Evolutionary conservation across 2,888 invertebrate species (phyloP), one percentile per base, ranked within the genome.

Genomic region (Mythimna loreyi): DNA sequence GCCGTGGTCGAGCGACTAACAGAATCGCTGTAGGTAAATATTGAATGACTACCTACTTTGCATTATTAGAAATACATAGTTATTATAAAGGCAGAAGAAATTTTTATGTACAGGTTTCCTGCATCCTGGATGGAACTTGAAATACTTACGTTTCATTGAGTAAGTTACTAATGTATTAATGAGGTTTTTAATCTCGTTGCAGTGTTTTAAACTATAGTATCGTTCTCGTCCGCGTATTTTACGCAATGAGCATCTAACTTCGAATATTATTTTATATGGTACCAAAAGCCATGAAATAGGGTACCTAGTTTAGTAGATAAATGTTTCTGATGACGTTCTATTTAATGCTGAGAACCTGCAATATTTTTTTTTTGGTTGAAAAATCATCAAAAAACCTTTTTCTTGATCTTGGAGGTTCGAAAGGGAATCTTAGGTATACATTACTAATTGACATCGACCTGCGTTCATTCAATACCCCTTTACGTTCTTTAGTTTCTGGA

Each of bases 31-130:
- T 89, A 89, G 86, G 90, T 91, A 92, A 93, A 93, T 91, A 91
- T 91, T 91, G 89, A 91, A 89, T 90, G 85, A 87, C 86, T 91
- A 89, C 89, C 91, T 92, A 90, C 91, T 93, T 92, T 91, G 91
- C 91, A 90, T 92, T 91, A 87, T 89, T 87, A 87, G 88, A 87
- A 91, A 91, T 40, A 40, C 40, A 40, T 89, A 90, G 83, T 86
- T 83, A 79, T 72, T 76, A 81, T 83, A 78, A 69, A 79, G 68
- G 71, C 69, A 67, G 75, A 75, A 85, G 68, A 84, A 81, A 82
- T 85, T 78, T 70, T 25, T 40, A 56, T 56, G 61, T 74, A 61
- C 45, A 58, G 53, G 50, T 60, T 65, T 64, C 5, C 21, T 45
- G 28, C 53, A 63, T 70, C 49, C 62, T 63, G 65, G 53, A 56